These are phyloP conservation scores for Charanyca ferruginea DNA, from an alignment of 2,888 invertebrate genomes.

Conservation along the genomic window DNA sequence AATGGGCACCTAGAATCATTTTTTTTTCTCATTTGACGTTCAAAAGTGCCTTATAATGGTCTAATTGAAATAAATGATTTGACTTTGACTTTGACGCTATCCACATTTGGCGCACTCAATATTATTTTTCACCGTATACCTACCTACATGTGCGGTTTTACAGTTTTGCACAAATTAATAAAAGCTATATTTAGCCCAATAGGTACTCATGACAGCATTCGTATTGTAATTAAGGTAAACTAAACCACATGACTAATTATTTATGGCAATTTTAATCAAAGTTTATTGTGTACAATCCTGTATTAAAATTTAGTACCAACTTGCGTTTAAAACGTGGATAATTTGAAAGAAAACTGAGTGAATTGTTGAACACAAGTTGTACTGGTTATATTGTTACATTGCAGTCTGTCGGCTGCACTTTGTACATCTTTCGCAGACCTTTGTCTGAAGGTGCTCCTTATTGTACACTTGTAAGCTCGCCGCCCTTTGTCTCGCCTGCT, in stretches of 20 bases:
- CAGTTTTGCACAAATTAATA: slow-evolving; percentile 20
- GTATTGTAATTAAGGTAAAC: slow-evolving; percentile 13
- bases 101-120: neutral
- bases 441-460: slow-evolving; percentile 69
- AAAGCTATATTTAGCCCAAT: neutral
- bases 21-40: too few relatives aligned
- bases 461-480: slow-evolving; percentile 63
- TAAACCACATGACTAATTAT: neutral
- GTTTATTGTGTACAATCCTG: neutral
- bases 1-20: too few relatives aligned
- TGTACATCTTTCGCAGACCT: slow-evolving; percentile 66
- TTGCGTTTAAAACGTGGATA: neutral
- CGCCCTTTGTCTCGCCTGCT: slow-evolving; percentile 61
- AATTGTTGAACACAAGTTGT: neutral
- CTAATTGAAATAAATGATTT: too few relatives aligned
- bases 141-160: slow-evolving; percentile 19
- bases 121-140: slow-evolving; percentile 15
- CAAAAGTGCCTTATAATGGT: too few relatives aligned
- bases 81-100: too few relatives aligned
- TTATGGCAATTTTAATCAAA: slow-evolving; percentile 1
- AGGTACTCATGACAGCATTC: neutral
- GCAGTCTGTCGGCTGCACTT: slow-evolving; percentile 44
- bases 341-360: neutral
- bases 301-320: neutral
- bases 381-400: slow-evolving; percentile 2